Percentiles rank a stretch among this genome's conserved stretches.
These are phyloP conservation scores for Lasioglossum calceatum DNA, from an alignment of 2,888 invertebrate genomes.

Conservation along the genomic window DNA sequence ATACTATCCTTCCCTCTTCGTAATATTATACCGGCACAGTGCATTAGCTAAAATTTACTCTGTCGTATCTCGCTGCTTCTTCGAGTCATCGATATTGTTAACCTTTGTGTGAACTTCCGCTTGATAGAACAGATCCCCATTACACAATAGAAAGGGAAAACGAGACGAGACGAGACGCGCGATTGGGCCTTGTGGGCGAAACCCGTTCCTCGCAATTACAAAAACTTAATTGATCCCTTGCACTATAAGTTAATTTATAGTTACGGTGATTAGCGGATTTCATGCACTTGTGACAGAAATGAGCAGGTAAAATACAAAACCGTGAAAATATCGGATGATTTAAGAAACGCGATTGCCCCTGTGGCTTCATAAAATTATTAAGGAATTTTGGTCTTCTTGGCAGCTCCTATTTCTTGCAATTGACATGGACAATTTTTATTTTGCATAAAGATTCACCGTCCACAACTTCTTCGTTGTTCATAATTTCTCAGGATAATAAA, in stretches of 20 bases:
- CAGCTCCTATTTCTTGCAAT: no score
- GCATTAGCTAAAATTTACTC: conserved; percentile 11
- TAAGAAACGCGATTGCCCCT: no score
- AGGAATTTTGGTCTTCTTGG: no score
- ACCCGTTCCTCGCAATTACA: neutral
- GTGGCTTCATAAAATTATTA: no score
- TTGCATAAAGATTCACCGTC: no score
- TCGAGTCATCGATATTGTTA: conserved; percentile 18
- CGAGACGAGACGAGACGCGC: neutral
- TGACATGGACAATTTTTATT: no score
- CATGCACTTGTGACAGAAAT: no score
- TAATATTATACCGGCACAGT: conserved; percentile 15
- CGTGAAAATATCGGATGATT: no score
- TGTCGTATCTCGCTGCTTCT: neutral
- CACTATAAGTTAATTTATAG: neutral
- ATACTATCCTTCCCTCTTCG: neutral
- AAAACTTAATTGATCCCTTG: neutral
- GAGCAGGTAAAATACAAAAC: no score
- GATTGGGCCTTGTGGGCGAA: neutral
- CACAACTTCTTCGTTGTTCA: no score
- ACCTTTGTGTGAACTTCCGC: neutral
- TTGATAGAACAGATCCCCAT: neutral
- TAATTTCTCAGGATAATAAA: no score
- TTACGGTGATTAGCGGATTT: neutral
- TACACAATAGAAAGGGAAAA: neutral